Base-by-base conservation (phyloP, 2,113 vertebrate species). In the Menura novaehollandiae region DNA sequence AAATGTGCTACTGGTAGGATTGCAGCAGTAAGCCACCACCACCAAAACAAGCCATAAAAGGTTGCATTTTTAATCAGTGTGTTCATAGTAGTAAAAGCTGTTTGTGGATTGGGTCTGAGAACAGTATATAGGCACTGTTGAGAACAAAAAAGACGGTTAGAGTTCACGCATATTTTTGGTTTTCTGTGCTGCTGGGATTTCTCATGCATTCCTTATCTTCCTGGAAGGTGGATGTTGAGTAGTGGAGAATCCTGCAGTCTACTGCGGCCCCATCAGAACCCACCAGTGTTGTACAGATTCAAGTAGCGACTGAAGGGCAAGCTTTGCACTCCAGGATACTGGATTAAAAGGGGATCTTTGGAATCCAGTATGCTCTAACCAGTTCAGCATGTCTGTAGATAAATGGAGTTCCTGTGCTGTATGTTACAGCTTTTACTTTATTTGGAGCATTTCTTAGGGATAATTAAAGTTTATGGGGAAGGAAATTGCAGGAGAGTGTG, bases 401-500 rank as follows among this genome's bases (percentile, higher is more conserved):
- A 71, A 59, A 46, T 74, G 52, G 24, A 81, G 32, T 84, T 94
- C 28, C 44, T 80, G 33, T 80, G 37, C 59, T 86, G 37, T 52
- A 9, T 80, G 13, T 58, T 91, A 41, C 64, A 85, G 76, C 47
- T 96, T 85, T 85, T 69, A 43, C 51, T 96, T 90, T 83, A 79
- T 77, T 66, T 71, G 22, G 33, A 86, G 19, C 27, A 23, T 87
- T 93, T 82, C 64, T 92, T 55, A 24, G 7, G 28, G 68, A 41
- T 86, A 84, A 84, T 85, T 67, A 80, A 88, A 74, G 60, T 93
- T 80, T 91, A n/a, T 52, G 53, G 55, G 52, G 72, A 84, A 84
- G 49, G 73, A 62, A 76, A 62, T 81, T 94, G 35, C 28, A 58
- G 69, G 60, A 90, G 44, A 72, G 53, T n/a, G 8, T 86, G 55